Conservation (phyloP, 2,888 invertebrate species). For the Labia minor region DNA sequence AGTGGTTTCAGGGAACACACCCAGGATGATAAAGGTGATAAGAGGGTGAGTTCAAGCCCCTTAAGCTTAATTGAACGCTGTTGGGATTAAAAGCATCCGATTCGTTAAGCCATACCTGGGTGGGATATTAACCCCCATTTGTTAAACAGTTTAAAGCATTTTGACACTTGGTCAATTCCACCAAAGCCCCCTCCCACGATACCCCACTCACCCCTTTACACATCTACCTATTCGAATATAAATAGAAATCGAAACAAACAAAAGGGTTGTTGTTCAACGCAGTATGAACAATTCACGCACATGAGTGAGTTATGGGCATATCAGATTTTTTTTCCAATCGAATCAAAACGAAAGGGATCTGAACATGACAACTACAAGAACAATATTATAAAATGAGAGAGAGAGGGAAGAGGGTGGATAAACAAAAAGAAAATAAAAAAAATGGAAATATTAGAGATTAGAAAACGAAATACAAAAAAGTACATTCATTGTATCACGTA, state of each 20-base stretch:
- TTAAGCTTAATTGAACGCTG: neutral
- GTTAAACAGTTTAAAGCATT: neutral
- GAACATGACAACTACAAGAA: neutral
- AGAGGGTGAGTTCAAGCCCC: neutral
- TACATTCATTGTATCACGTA: no score
- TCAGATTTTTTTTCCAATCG: no score
- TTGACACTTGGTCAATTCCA: slow-evolving; percentile 7
- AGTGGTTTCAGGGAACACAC: no score
- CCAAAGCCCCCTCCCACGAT: neutral
- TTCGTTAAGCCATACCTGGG: slow-evolving; percentile 2
- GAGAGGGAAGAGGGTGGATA: no score
- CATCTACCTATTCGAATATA: neutral
- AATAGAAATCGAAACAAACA: slow-evolving; percentile 3
- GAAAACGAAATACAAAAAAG: no score
- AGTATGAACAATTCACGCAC: no score
- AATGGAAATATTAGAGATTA: no score
- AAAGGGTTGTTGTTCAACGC: slow-evolving; percentile 5
- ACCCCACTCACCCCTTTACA: neutral
- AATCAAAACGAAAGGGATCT: no score
- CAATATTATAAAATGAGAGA: no score
- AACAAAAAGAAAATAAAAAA: no score
- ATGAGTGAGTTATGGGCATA: no score
- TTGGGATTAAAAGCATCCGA: neutral
- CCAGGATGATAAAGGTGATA: no score
- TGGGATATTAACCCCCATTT: slow-evolving; percentile 4